Conservation (phyloP, 2,113 vertebrate genomes). For the Cyanoderma ruficeps region DNA sequence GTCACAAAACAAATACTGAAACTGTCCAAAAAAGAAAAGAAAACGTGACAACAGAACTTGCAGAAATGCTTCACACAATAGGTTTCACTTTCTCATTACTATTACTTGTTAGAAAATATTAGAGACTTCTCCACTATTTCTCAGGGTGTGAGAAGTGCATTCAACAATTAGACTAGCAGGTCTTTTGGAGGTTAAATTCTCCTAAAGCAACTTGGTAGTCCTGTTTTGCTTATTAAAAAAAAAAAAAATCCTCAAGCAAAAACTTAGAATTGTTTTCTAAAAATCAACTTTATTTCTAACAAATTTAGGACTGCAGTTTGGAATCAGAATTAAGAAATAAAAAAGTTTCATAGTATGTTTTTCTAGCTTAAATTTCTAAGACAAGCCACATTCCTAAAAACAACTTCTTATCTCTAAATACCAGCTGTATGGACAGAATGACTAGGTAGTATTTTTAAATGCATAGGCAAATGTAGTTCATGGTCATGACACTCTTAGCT, state of each 20-base stretch:
- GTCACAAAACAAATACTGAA: neutral
- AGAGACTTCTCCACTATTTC: neutral
- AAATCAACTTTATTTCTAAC: neutral
- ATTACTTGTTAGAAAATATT: neutral
- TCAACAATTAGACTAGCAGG: neutral
- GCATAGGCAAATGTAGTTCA: neutral
- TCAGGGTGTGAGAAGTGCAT: neutral
- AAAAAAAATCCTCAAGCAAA: neutral
- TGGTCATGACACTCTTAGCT: neutral
- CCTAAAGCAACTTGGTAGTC: neutral
- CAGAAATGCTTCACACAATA: neutral
- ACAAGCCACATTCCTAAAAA: neutral
- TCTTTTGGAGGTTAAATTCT: neutral
- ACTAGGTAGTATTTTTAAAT: neutral
- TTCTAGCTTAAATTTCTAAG: neutral
- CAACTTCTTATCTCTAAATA: neutral
- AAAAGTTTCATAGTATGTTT: rapidly evolving
- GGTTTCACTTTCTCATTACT: neutral
- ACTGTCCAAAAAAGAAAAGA: neutral
- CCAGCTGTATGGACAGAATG: neutral
- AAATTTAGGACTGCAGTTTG: neutral
- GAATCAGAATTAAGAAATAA: neutral
- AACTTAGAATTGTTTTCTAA: neutral
- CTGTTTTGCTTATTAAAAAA: neutral
- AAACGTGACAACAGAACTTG: neutral